phyloP scores from a whole-genome alignment of 2,113 vertebrate genomes.

The Myocastor coypus region DNA sequence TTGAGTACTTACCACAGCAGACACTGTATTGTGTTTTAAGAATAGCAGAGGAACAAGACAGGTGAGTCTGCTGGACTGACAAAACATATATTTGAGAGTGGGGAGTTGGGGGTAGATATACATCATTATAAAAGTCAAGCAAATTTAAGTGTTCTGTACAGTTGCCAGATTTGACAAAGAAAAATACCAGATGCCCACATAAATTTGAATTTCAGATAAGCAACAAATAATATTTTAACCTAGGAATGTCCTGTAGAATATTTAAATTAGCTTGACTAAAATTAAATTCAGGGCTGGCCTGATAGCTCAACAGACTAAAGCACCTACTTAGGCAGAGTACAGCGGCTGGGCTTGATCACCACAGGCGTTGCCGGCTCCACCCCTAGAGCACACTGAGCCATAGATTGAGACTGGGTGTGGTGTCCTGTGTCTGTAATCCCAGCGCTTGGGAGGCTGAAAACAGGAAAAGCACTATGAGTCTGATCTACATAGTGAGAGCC shows the following conservation, averaged over 20 bases:
- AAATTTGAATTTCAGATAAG: constrained; percentile 53
- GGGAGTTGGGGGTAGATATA: neutral
- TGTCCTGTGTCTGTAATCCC: too few relatives aligned
- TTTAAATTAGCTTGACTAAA: neutral
- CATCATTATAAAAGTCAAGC: neutral
- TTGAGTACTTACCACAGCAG: neutral
- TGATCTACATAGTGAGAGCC: too few relatives aligned
- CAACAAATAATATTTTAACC: neutral
- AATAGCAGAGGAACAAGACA: neutral
- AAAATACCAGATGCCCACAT: neutral
- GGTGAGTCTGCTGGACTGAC: neutral
- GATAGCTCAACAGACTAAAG: too few relatives aligned
- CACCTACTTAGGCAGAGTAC: too few relatives aligned
- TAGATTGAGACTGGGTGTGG: too few relatives aligned
- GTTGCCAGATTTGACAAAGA: constrained; percentile 33
- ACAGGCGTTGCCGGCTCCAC: too few relatives aligned
- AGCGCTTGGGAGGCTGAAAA: too few relatives aligned
- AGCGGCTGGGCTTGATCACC: too few relatives aligned
- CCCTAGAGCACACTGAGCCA: too few relatives aligned
- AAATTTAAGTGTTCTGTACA: constrained; percentile 9
- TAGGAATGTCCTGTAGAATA: neutral
- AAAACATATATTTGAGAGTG: neutral
- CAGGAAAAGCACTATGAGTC: too few relatives aligned
- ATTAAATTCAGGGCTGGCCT: neutral
- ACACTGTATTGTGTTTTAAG: neutral